Base-by-base conservation (phyloP, 2,797 vertebrate species). In the Philypnodon macrostomus region DNA sequence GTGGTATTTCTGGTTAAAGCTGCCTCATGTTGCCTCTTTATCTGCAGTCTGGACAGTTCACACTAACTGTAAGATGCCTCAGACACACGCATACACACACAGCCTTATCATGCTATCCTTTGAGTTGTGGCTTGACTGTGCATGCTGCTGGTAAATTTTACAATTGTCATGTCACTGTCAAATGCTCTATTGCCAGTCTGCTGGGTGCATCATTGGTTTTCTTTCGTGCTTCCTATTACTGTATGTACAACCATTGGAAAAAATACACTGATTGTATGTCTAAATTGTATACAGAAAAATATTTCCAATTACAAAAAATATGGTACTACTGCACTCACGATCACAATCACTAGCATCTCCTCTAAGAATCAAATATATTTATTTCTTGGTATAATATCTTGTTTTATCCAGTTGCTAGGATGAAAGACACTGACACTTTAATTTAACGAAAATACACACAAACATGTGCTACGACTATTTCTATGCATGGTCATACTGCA, bases 11-110 rank as follows among this genome's bases (percentile, higher is more conserved):
- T 77, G 70, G 65, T 80, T 72, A 45, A 60, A 77, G 42, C 58
- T 56, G 63, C 64, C n/a, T 80, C 67, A 55, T 72, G 81, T 70
- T 71, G 75, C 56, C 77, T 85, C 81, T 81, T 59, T 56, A 49
- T 70, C 53, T 67, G 49, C 63, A 37, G 58, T 69, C 58, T 58
- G 40, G 44, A 44, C 56, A 49, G 44, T 17, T 46, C 55, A 69
- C 47, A 49, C n/a, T n/a, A 62, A 59, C 56, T 2, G 30, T 53
- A 46, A 53, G 37, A 44, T 9, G 33, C 42, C 46, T 17, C 17
- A 36, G 62, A 63, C 67, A 47, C 68, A 69, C 29, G 41, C 70
- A 69, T 33, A 2, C 29, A 44, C 70, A 69, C 36, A 2, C 47
- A 16, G 39, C 52, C 34, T 33, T 41, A 47, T 65, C 70, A 61